Base-by-base conservation (phyloP, 2,888 invertebrate genomes). In the Drosophila maculinotata region DNA sequence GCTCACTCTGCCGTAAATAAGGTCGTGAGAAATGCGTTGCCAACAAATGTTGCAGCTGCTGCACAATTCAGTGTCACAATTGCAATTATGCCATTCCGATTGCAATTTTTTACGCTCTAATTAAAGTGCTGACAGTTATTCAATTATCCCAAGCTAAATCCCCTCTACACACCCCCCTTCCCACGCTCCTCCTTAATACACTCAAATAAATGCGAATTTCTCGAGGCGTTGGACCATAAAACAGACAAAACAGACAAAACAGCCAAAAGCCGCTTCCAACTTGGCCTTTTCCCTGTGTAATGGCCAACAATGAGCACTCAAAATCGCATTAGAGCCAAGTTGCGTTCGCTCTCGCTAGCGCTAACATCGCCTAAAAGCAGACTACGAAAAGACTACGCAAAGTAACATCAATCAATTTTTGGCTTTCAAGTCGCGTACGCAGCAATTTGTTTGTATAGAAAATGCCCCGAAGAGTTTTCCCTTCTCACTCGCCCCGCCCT, bases 361-460 rank as follows among this genome's bases (percentile, higher is more conserved):
- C 14, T n/a, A 44, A 42, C 41, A 51, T 60, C 41, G 62, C 82
- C 84, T 74, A 78, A 78, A 76, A 78, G 74, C 60, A 59, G 63
- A 51, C 78, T 60, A 69, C 25, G 49, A 56, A 62, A 69, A 54
- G 66, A 54, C 58, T 58, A 56, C 56, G 69, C 58, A 60, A 79
- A 77, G 79, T 63, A 71, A 80, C 85, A 80, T 82, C 83, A 79
- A 85, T 82, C 82, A 84, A 79, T 85, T 82, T 85, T 84, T 83
- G 54, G 77, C 77, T 85, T 85, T 81, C 84, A 81, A 81, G 84
- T 85, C 84, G 84, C 84, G 84, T 85, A 86, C 86, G 68, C 74
- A 68, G 84, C 86, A 85, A 85, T 85, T 85, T 85, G 84, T 85
- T 85, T 85, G 83, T 85, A 77, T 85, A 82, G 85, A 81, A 83